phyloP scores from a whole-genome alignment of 1,140 invertebrate species.

The Macrobrachium rosenbergii region DNA sequence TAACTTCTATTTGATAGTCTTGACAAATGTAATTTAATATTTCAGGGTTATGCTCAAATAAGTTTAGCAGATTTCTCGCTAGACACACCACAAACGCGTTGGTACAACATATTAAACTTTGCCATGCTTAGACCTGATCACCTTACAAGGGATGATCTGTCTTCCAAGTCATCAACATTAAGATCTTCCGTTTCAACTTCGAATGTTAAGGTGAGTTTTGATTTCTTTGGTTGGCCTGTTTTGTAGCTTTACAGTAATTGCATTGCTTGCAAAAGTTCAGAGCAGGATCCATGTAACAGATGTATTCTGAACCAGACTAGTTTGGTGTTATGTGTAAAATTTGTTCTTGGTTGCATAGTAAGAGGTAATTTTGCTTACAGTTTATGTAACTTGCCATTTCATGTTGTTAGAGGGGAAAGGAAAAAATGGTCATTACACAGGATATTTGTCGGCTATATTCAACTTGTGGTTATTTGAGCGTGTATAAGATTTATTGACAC shows the following conservation, averaged over 20 bases:
- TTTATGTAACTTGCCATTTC: no score
- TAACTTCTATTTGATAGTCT: not conserved
- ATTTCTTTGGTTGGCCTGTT: not conserved
- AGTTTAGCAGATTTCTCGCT: constrained; percentile 94
- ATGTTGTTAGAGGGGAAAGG: no score
- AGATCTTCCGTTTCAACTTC: constrained; percentile 57
- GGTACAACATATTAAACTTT: constrained; percentile 86
- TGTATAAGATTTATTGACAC: no score
- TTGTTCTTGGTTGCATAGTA: no score
- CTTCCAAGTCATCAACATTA: constrained; percentile 63
- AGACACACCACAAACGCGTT: constrained; percentile 84
- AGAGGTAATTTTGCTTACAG: no score
- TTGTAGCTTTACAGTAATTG: not conserved
- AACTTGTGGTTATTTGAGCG: no score
- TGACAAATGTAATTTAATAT: constrained; percentile 17
- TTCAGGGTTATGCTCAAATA: constrained; percentile 93
- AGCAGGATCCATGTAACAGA: no score
- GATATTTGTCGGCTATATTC: no score
- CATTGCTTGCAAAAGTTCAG: no score
- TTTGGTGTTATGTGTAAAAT: no score
- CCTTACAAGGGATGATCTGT: constrained; percentile 50
- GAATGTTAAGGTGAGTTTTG: constrained; percentile 52
- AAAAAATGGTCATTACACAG: no score
- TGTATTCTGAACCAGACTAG: no score
- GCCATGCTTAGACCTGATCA: constrained; percentile 59